Evolutionary conservation across 2,113 vertebrate species (phyloP).

Genomic region (Hemibagrus wyckioides): DNA sequence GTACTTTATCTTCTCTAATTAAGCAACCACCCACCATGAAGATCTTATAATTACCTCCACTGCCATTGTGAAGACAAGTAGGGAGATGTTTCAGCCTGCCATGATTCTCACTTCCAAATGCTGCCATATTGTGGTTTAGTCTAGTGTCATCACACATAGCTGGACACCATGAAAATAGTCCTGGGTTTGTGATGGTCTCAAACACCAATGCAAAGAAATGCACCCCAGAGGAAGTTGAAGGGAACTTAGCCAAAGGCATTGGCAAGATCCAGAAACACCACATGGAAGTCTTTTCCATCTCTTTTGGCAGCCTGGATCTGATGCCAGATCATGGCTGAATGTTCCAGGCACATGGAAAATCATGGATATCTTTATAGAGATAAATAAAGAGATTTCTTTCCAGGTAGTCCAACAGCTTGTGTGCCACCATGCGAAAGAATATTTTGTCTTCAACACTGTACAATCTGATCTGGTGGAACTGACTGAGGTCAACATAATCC

Average conservation of each 20-base stretch:
- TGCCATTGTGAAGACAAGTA: no score
- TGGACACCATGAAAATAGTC: conserved; percentile 7
- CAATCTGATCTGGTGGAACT: background rate
- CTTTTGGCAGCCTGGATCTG: conserved; percentile 17
- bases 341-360: conserved; percentile 30
- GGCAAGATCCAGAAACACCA: conserved; percentile 20
- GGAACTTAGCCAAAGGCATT: conserved; percentile 13
- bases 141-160: background rate
- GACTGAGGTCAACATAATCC: background rate
- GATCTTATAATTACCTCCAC: no score
- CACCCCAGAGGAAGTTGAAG: background rate
- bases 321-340: background rate
- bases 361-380: background rate
- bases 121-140: conserved; percentile 11
- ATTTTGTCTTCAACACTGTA: background rate
- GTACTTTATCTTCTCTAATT: no score
- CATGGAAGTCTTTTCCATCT: conserved; percentile 3
- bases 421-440: background rate
- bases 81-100: conserved; percentile 17
- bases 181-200: background rate
- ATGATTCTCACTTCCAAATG: conserved; percentile 20
- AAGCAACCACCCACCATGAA: no score
- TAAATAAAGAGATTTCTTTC: background rate
- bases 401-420: background rate
- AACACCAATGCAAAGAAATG: conserved; percentile 2